A percentile compares a stretch with the other conserved stretches of the same genome.
Conservation (phyloP, 2,888 invertebrate species). For the Scaptomyza tumidula region DNA sequence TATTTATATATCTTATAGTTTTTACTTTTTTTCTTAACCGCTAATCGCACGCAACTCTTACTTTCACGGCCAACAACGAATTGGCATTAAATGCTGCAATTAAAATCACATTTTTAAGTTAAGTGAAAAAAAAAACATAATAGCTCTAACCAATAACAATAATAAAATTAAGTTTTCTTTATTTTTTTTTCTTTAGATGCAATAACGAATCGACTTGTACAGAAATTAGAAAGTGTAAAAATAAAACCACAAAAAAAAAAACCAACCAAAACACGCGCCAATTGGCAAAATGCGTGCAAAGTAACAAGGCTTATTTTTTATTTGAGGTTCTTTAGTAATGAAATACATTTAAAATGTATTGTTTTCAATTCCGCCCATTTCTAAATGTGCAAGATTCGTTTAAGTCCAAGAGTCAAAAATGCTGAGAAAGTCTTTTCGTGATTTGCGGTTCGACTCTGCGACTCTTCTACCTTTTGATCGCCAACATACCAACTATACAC, state of each 20-base stretch:
- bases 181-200: constrained; percentile 3
- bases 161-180: neutral
- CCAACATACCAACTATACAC: neutral
- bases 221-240: constrained; percentile 67
- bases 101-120: constrained; percentile 19
- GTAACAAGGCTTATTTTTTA: neutral
- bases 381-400: too few relatives aligned
- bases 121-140: constrained; percentile 20
- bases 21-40: constrained; percentile 14
- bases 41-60: constrained; percentile 70
- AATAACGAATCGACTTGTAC: constrained; percentile 29
- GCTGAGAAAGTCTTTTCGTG: constrained; percentile 69
- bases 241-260: constrained; percentile 25
- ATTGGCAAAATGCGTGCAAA: constrained; percentile 8
- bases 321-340: constrained; percentile 48
- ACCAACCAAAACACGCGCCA: constrained; percentile 4
- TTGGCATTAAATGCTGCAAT: constrained; percentile 40
- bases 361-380: constrained; percentile 1
- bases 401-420: constrained; percentile 24
- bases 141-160: constrained; percentile 32
- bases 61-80: constrained; percentile 54
- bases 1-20: constrained; percentile 1
- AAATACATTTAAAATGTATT: constrained; percentile 29
- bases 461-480: constrained; percentile 27
- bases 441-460: constrained; percentile 32